Base-by-base conservation (phyloP, 2,888 invertebrate species). In the Marronus borbonicus region DNA sequence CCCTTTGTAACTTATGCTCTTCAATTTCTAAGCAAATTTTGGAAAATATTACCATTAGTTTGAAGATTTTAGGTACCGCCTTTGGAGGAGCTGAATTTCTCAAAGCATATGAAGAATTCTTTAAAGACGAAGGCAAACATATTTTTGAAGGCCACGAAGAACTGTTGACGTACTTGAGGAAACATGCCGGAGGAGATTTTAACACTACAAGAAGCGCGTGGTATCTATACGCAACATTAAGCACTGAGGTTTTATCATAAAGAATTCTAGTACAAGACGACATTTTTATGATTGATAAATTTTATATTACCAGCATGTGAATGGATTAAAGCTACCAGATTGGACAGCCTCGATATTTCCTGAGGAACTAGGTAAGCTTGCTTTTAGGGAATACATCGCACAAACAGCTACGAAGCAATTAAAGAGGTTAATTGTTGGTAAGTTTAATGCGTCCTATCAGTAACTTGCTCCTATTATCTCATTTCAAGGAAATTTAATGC, bases 171-270 rank as follows among this genome's bases (percentile, higher is more conserved):
- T 72, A 62, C n/a, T 72, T 72, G 31, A 60, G 62, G 12, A 14
- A 77, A 17, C 72, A 77, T 28, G 62, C 72, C 4, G 77, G 77
- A 17, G 17, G 17, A 1, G 72, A 72, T 17, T 20, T 72, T 14
- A 58, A 58, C 12, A 24, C 58, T 58, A 60, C 77, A 10, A 72
- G 77, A 36, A 14, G 49, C 14, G 64, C 65, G 8, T 77, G 77
- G 77, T 5, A 65, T 10, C 17, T 50, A 2, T 50, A 60, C 28
- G 77, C 62, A 36, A 72, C 72, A 12, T 52, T 77, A 65, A 20
- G 3, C 10, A 52, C 77, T n/a, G 77, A 77, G 64, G 77, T 77
- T 50, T 17, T 20, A 12, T 66, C 7, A 49, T 12, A 65, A 5
- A 36, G 31, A 36, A 36, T 36, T 36, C 5, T 31, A 64, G 14